Evolutionary conservation across 2,113 vertebrate genomes (phyloP).

Genomic region (Guaruba guarouba): DNA sequence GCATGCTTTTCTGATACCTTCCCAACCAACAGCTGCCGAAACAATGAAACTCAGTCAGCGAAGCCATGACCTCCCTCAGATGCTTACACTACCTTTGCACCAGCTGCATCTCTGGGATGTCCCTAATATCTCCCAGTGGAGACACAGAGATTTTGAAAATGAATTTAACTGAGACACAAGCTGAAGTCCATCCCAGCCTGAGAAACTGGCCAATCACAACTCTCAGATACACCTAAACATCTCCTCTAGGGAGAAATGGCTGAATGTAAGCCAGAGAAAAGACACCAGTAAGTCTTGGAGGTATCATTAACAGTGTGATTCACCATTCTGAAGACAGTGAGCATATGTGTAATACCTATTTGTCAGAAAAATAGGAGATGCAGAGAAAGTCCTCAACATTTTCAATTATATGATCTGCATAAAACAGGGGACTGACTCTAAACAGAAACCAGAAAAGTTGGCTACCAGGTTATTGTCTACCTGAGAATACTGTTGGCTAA

Average conservation of each 20-base stretch:
- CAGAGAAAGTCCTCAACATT: neutral
- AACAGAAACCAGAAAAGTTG: neutral
- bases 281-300: neutral
- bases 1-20: neutral
- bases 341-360: neutral
- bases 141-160: neutral
- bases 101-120: neutral
- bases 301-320: neutral
- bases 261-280: neutral
- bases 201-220: neutral
- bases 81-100: neutral
- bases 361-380: neutral
- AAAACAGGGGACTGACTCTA: neutral
- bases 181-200: neutral
- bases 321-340: neutral
- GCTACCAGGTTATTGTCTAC: neutral
- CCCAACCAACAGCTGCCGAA: neutral
- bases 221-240: neutral
- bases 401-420: neutral
- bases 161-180: neutral
- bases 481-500: neutral
- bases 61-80: neutral
- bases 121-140: neutral
- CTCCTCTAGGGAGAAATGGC: neutral
- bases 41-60: accelerated